Percentiles rank a stretch among this genome's conserved stretches.
phyloP scores from a whole-genome alignment of 2,797 vertebrate genomes.

The Percopsis omiscomaycus region DNA sequence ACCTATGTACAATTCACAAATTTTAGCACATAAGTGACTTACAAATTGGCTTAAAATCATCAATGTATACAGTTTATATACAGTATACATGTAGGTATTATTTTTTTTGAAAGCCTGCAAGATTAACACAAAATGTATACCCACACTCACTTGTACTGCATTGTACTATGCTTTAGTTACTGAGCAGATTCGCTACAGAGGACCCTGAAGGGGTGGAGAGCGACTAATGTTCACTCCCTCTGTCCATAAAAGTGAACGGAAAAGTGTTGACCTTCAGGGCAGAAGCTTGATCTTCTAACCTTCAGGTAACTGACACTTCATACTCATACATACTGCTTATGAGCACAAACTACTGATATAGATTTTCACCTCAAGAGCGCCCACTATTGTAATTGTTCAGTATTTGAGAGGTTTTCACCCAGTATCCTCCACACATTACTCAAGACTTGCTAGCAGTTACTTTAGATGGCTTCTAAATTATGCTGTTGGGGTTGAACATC shows the following conservation, averaged over 20 bases:
- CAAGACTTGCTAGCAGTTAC: neutral
- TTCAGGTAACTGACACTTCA: neutral
- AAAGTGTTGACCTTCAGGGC: conserved; percentile 2
- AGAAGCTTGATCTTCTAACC: conserved; percentile 8
- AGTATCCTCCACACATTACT: neutral
- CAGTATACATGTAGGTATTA: no score
- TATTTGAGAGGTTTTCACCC: neutral
- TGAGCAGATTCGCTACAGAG: neutral
- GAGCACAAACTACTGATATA: conserved; percentile 4
- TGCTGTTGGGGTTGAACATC: no score
- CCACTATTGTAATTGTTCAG: conserved; percentile 58
- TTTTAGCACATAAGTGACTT: no score
- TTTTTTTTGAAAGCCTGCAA: neutral
- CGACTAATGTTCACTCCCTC: conserved; percentile 20
- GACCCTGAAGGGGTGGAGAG: neutral
- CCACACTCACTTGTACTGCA: neutral
- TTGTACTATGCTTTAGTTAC: neutral
- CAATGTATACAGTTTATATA: no score
- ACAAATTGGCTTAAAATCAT: no score
- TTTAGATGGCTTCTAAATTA: neutral
- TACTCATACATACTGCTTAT: conserved; percentile 5
- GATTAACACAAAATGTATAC: neutral
- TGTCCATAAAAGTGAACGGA: neutral
- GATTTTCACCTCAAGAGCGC: conserved; percentile 70
- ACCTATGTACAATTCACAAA: no score